Conservation (phyloP, 1,140 invertebrate species). For the Gryllus bimaculatus region DNA sequence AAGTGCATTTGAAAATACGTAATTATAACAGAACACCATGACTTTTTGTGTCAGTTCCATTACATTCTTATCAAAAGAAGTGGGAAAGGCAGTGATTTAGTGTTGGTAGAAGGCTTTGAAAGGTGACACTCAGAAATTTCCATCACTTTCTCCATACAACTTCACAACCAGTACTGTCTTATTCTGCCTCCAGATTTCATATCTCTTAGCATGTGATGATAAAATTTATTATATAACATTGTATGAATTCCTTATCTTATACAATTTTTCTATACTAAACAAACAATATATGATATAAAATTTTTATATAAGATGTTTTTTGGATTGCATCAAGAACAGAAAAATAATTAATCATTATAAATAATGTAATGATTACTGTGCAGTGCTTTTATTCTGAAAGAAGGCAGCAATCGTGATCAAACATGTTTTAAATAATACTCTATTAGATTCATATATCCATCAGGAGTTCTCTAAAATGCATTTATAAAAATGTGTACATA, state of each 20-base stretch:
- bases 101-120: background rate
- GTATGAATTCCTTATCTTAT: slow-evolving; percentile 5
- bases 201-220: slow-evolving; percentile 4
- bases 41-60: no score
- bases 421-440: background rate
- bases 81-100: no score
- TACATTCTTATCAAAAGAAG: no score
- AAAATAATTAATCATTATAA: background rate
- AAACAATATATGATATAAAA: slow-evolving; percentile 1
- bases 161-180: background rate
- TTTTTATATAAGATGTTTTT: slow-evolving; percentile 6
- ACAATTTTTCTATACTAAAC: slow-evolving; percentile 6
- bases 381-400: slow-evolving; percentile 4
- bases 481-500: background rate
- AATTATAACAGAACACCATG: no score
- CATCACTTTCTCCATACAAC: background rate
- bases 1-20: no score
- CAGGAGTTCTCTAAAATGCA: background rate
- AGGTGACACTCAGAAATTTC: background rate
- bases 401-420: background rate
- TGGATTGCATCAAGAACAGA: slow-evolving; percentile 4
- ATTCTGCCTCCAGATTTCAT: slow-evolving; percentile 1
- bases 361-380: background rate
- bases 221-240: slow-evolving; percentile 2
- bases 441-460: background rate